Percentiles rank a stretch among this genome's conserved stretches.
phyloP scores from a whole-genome alignment of 2,797 vertebrate species.

The Bradypodion ventrale region DNA sequence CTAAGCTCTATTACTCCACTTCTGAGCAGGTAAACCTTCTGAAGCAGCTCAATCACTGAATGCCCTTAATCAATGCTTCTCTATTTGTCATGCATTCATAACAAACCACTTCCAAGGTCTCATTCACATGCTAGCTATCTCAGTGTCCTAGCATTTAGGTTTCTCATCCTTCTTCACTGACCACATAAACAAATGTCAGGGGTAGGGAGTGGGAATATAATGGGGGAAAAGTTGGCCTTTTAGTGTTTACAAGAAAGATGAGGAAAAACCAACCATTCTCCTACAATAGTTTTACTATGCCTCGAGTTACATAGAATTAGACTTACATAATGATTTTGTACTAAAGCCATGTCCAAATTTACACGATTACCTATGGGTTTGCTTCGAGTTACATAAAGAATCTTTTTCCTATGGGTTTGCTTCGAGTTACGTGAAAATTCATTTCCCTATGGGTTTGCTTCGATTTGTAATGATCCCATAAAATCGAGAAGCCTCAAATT shows the following conservation, averaged over 20 bases:
- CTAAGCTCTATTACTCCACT: accelerated
- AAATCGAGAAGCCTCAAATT: no score
- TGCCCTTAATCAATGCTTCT: accelerated
- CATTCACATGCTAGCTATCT: neutral
- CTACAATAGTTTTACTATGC: slow-evolving; percentile 73
- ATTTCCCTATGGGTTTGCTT: no score
- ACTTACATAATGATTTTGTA: no score
- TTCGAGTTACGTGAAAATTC: no score
- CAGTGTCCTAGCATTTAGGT: slow-evolving; percentile 6
- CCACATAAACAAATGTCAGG: neutral
- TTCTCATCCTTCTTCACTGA: neutral
- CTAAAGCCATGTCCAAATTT: no score
- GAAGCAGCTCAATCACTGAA: neutral
- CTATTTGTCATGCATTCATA: neutral
- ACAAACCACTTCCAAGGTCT: accelerated
- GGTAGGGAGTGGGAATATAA: slow-evolving; percentile 31
- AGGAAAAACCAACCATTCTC: slow-evolving; percentile 63
- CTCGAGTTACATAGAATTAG: no score
- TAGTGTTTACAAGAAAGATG: slow-evolving; percentile 62
- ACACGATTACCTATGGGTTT: no score
- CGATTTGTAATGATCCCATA: no score
- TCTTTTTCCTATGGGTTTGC: no score
- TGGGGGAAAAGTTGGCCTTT: slow-evolving; percentile 44
- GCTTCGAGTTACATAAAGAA: no score
- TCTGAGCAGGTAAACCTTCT: neutral